Evolutionary conservation across 2,113 vertebrate species (phyloP).

Genomic region (Notechis scutatus): DNA sequence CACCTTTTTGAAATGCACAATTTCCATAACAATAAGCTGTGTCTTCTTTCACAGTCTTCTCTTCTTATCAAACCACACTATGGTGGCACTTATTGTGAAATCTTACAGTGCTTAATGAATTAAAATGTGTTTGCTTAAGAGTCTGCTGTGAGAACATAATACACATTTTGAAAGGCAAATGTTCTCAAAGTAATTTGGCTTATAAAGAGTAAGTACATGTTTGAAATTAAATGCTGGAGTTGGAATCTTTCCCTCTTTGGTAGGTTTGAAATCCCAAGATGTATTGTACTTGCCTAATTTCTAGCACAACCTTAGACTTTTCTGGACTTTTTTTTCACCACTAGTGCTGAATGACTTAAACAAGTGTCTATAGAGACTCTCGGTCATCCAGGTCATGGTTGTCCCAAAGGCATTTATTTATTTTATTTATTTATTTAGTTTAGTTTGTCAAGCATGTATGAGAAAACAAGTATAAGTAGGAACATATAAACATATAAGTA

Average conservation of each 20-base stretch:
- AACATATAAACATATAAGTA: too few relatives aligned
- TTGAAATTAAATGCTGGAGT: background rate
- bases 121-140: background rate
- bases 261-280: background rate
- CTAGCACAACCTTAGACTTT: background rate
- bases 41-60: slow-evolving; percentile 9
- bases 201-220: background rate
- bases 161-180: background rate
- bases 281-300: background rate
- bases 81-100: background rate
- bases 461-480: too few relatives aligned
- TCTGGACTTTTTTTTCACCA: background rate
- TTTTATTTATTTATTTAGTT: too few relatives aligned
- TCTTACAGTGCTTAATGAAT: background rate
- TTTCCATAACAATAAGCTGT: background rate
- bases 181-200: background rate
- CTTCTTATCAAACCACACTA: background rate
- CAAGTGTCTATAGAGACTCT: background rate
- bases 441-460: too few relatives aligned
- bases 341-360: background rate
- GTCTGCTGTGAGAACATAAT: background rate
- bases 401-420: too few relatives aligned
- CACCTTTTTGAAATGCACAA: background rate
- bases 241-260: background rate
- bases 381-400: background rate